Base-by-base conservation (phyloP, 2,888 invertebrate genomes). In the Fragum sueziense region DNA sequence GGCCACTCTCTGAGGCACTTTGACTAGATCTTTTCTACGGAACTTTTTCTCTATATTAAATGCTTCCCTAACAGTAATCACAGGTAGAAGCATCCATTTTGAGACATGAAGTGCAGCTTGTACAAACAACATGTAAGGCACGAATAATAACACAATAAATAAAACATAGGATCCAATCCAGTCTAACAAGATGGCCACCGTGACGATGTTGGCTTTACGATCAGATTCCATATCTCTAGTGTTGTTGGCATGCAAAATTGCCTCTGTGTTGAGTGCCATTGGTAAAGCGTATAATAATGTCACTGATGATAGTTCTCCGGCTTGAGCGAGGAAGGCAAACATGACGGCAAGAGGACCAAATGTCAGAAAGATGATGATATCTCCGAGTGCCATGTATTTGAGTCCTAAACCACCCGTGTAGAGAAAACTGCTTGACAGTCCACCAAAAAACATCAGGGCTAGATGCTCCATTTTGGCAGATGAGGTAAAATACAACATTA, bases 381-480 rank as follows among this genome's bases (percentile, higher is more conserved):
- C 98, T 71, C 98, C 98, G 65, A 98, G 94, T 2, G 98, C 98
- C 89, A 98, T 97, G 91, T 98, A 98, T 93, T 98, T 98, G 76
- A 98, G 95, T 78, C 98, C 98, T 88, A 98, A 97, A 67, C 98
- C 98, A 76, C 98, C 98, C 0, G 98, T 98, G 91, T 98, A 98
- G n/a, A 98, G 94, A 93, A 98, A 98, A 85, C 98, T 98, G 72
- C 97, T 97, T 33, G 98, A 98, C 73, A 98, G 93, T 1, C 98
- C 98, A 74, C 98, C 98, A 94, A 98, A 98, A 93, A 98, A 98
- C 0, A 98, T 97, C 65, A 98, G 94, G 7, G 98, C 98, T 87
- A 98, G 94, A 93, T 98, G 98, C 93, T 98, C 98, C 97, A 98
- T 97, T 93, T 96, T 96, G 0, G 98, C 98, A 17, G 97, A 97